These are phyloP conservation scores for Cryptotermes secundus DNA, from an alignment of 1,140 invertebrate genomes.

Conservation along the genomic window DNA sequence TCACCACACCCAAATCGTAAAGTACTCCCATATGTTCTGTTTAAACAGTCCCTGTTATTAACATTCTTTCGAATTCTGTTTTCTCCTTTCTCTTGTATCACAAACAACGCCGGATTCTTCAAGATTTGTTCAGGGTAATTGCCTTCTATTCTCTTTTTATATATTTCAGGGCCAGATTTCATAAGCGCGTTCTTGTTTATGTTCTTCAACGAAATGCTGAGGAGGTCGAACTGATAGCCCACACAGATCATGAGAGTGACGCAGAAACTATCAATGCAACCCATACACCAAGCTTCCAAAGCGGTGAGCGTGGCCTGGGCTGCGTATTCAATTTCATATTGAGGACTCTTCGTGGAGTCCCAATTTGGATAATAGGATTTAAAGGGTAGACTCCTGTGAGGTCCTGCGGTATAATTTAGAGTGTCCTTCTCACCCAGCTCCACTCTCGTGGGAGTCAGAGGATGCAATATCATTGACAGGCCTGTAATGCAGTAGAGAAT, in stretches of 20 bases:
- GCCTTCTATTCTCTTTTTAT: too few species aligned
- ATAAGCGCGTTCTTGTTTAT: neutral
- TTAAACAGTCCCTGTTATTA: too few species aligned
- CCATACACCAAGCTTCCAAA: neutral
- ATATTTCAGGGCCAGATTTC: neutral
- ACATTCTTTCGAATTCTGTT: too few species aligned
- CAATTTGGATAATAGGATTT: neutral
- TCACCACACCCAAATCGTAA: neutral
- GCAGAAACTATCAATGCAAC: neutral
- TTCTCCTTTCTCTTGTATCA: too few species aligned
- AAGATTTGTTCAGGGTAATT: too few species aligned
- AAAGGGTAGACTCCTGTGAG: neutral
- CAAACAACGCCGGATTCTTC: too few species aligned
- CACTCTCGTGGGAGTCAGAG: neutral
- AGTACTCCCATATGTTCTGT: too few species aligned
- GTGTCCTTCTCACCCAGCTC: neutral
- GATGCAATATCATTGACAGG: neutral
- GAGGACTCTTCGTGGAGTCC: neutral
- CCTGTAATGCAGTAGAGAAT: neutral
- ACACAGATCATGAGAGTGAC: neutral
- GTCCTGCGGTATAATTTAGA: neutral
- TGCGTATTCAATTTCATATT: neutral
- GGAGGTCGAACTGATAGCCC: conserved; percentile 7
- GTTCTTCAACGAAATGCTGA: neutral
- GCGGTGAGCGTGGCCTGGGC: neutral